phyloP scores from a whole-genome alignment of 2,113 vertebrate species.

The Dicrurus megarhynchus region DNA sequence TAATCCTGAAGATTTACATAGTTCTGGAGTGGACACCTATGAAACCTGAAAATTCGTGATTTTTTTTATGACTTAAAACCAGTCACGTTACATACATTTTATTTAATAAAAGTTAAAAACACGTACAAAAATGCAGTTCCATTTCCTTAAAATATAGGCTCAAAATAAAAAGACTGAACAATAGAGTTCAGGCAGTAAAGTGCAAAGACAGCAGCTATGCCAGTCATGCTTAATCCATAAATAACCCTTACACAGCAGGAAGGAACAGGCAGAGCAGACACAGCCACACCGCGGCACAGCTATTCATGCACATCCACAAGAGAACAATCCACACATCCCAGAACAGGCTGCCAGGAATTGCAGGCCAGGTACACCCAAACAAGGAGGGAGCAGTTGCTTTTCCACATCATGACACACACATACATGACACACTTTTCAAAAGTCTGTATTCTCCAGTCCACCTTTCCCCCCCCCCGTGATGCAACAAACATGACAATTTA shows the following conservation, averaged over 20 bases:
- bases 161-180: conserved; percentile 54
- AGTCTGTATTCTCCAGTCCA: neutral
- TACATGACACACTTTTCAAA: neutral
- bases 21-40: neutral
- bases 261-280: neutral
- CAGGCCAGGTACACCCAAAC: neutral
- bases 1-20: neutral
- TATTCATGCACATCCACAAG: neutral
- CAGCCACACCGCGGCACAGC: neutral
- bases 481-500: neutral
- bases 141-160: conserved; percentile 61
- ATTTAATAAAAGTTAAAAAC: conserved; percentile 63
- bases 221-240: neutral
- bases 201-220: conserved; percentile 46
- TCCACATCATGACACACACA: accelerated
- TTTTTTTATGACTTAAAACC: conserved; percentile 52
- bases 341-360: accelerated
- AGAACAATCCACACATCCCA: neutral
- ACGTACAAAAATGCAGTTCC: conserved; percentile 60
- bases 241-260: neutral
- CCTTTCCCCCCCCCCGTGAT: accelerated
- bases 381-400: neutral
- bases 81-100: conserved; percentile 34
- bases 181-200: conserved; percentile 62
- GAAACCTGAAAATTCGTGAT: neutral